Percentiles rank a stretch among this genome's conserved stretches.
These are phyloP conservation scores for Castor canadensis DNA, from an alignment of 2,113 vertebrate genomes.

Conservation along the genomic window DNA sequence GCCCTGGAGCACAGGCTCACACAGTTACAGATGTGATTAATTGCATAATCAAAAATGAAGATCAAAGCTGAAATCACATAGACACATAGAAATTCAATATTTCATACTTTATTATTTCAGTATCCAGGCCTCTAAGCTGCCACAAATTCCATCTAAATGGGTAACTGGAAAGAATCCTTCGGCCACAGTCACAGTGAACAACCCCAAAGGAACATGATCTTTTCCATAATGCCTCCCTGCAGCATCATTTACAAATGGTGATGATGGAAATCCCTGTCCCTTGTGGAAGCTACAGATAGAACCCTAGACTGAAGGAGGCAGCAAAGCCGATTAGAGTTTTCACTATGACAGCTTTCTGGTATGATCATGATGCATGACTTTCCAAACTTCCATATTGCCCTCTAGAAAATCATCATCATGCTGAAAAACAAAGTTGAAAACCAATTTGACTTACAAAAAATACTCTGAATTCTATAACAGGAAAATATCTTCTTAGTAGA, in stretches of 20 bases:
- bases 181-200: constrained; percentile 38
- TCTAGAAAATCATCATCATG: constrained; percentile 14
- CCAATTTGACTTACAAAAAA: not conserved
- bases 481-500: not conserved
- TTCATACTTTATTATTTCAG: constrained; percentile 49
- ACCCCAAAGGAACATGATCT: not conserved
- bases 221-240: constrained; percentile 14
- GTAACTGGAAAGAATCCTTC: constrained; percentile 59
- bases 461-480: not conserved
- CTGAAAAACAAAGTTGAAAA: constrained; percentile 22
- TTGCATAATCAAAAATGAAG: constrained; percentile 37
- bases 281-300: constrained; percentile 21
- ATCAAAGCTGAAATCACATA: constrained; percentile 51
- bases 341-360: not conserved
- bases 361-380: not conserved
- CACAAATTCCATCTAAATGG: not conserved
- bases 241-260: not conserved
- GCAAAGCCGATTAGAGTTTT: constrained; percentile 45
- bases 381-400: not conserved
- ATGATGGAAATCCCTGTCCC: constrained; percentile 27
- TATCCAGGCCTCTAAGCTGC: not conserved
- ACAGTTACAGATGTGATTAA: not conserved
- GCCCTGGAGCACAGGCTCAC: not conserved
- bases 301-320: not conserved
- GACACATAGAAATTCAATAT: not conserved